Percentiles rank a stretch among this genome's conserved stretches.
Evolutionary conservation across 2,113 vertebrate species (phyloP).

Genomic region (Myrmecophaga tridactyla): DNA sequence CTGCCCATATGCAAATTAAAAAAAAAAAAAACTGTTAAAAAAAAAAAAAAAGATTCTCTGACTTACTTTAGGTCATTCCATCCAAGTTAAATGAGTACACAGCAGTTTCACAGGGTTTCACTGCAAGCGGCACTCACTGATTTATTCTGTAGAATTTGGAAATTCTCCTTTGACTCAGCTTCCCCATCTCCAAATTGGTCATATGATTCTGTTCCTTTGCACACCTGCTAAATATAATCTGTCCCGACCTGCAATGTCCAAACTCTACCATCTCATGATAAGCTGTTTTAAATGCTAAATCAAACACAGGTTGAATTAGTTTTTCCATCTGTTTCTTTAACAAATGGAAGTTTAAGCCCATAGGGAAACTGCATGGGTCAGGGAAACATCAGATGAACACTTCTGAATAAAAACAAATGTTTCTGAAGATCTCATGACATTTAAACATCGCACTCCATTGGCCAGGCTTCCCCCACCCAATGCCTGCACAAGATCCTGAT

Average conservation of each 20-base stretch:
- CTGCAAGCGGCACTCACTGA: background rate
- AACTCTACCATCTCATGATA: slow-evolving; percentile 7
- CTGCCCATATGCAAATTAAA: too few species aligned
- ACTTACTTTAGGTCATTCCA: background rate
- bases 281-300: slow-evolving; percentile 70
- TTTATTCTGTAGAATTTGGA: background rate
- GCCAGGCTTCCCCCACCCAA: slow-evolving; percentile 9
- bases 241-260: background rate
- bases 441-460: slow-evolving; percentile 59
- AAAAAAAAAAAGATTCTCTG: too few species aligned
- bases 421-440: slow-evolving; percentile 69
- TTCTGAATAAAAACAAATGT: slow-evolving; percentile 78
- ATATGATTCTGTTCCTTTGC: background rate
- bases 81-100: background rate
- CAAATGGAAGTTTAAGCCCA: slow-evolving; percentile 71
- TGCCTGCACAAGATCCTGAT: slow-evolving; percentile 70
- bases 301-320: slow-evolving; percentile 59
- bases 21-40: too few species aligned
- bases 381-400: slow-evolving; percentile 76
- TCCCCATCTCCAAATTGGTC: background rate
- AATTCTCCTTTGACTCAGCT: background rate
- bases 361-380: slow-evolving; percentile 67
- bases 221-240: background rate
- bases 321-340: slow-evolving; percentile 75
- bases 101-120: background rate